These are phyloP conservation scores for Cisticola juncidis DNA, from an alignment of 2,113 vertebrate species.

Conservation along the genomic window DNA sequence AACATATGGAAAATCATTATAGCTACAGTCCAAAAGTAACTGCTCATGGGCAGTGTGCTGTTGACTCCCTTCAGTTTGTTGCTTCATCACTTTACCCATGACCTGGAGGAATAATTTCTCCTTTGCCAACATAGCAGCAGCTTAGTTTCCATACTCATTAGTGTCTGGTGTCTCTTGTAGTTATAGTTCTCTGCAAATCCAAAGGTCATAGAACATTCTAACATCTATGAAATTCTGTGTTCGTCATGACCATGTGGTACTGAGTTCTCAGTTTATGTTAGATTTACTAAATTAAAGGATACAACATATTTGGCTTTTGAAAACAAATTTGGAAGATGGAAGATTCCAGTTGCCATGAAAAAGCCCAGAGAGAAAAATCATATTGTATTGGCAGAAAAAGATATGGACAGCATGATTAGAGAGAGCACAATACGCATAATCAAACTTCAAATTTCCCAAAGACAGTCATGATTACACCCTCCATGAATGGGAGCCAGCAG, in stretches of 20 bases:
- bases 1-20: conserved; percentile 9
- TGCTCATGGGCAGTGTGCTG: neutral
- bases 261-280: neutral
- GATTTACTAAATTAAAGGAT: conserved; percentile 10
- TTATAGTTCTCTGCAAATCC: neutral
- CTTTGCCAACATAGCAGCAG: neutral
- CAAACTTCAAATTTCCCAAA: neutral
- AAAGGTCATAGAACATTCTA: neutral
- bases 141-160: neutral
- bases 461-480: neutral
- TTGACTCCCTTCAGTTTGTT: neutral
- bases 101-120: conserved; percentile 21
- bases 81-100: conserved; percentile 11
- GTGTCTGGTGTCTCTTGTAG: neutral
- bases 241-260: neutral
- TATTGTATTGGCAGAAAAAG: neutral
- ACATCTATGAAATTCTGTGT: neutral
- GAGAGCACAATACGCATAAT: neutral
- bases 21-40: neutral
- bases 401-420: neutral
- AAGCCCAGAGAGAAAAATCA: neutral
- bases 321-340: neutral
- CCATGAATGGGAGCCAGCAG: neutral
- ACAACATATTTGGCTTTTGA: neutral
- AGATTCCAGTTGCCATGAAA: neutral